phyloP scores from a whole-genome alignment of 2,113 vertebrate genomes.

The Plestiodon gilberti region DNA sequence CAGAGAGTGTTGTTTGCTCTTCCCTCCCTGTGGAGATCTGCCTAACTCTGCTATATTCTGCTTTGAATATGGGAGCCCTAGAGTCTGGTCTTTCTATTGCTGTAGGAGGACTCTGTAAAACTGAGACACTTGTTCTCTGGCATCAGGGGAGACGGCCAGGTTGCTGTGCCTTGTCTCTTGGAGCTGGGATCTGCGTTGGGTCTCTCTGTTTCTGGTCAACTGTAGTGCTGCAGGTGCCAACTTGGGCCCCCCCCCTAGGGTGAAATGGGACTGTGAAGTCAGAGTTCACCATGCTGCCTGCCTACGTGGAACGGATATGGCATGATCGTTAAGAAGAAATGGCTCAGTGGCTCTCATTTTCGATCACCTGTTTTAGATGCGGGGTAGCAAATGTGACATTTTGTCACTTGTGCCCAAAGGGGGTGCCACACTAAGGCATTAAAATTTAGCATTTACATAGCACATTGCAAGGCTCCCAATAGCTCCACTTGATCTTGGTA shows the following conservation, averaged over 20 bases:
- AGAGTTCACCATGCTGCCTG: not conserved
- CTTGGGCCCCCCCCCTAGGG: not conserved
- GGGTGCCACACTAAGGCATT: not conserved
- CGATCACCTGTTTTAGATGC: not conserved
- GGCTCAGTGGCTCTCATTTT: constrained; percentile 12
- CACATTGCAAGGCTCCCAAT: not conserved
- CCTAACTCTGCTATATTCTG: too few species aligned
- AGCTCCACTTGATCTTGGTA: not conserved
- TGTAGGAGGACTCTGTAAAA: not conserved
- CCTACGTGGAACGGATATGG: not conserved
- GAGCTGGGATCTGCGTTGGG: not conserved
- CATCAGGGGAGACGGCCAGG: not conserved
- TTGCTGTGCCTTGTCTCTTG: not conserved
- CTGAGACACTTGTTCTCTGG: not conserved
- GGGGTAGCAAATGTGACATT: not conserved
- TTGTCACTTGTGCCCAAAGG: too few species aligned
- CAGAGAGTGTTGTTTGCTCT: too few species aligned
- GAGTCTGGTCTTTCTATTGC: not conserved
- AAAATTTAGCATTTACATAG: not conserved
- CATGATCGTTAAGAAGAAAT: not conserved
- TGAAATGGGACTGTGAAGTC: not conserved
- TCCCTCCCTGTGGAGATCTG: not conserved
- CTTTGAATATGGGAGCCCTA: not conserved
- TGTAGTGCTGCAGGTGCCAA: not conserved
- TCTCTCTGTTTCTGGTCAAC: not conserved